Conservation (phyloP, 2,797 vertebrate genomes). For the Streptopelia turtur region DNA sequence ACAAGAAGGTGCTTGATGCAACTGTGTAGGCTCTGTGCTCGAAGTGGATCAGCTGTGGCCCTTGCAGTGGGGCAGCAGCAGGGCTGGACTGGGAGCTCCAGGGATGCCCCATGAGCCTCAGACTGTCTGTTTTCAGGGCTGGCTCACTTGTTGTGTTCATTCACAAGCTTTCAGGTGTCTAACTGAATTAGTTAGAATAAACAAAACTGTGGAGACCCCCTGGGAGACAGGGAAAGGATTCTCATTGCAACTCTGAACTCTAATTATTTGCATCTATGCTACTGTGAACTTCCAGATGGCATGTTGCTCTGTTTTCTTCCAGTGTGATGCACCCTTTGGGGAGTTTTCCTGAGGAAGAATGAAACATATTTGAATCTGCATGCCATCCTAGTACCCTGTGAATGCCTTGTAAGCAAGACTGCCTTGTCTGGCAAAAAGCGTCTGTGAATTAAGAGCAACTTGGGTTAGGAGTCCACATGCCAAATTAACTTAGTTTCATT, state of each 20-base stretch:
- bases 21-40: not conserved
- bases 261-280: slow-evolving; percentile 28
- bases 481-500: slow-evolving; percentile 41
- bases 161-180: not conserved
- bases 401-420: slow-evolving; percentile 42
- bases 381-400: not conserved
- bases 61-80: rapidly evolving
- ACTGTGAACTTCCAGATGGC: slow-evolving; percentile 43
- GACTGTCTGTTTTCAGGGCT: not conserved
- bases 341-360: slow-evolving; percentile 4
- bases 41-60: rapidly evolving
- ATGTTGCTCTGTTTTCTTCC: not conserved
- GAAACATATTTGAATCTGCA: slow-evolving; percentile 20
- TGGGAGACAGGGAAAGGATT: not conserved
- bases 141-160: not conserved
- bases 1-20: not conserved
- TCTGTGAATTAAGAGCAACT: slow-evolving; percentile 28
- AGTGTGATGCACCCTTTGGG: not conserved
- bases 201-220: not conserved
- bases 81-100: not conserved
- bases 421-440: not conserved
- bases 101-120: not conserved
- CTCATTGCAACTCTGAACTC: not conserved
- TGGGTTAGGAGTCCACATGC: slow-evolving; percentile 49
- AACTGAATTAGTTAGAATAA: not conserved